Conservation (phyloP, 2,113 vertebrate genomes). For the Rhegmatorhina hoffmannsi region DNA sequence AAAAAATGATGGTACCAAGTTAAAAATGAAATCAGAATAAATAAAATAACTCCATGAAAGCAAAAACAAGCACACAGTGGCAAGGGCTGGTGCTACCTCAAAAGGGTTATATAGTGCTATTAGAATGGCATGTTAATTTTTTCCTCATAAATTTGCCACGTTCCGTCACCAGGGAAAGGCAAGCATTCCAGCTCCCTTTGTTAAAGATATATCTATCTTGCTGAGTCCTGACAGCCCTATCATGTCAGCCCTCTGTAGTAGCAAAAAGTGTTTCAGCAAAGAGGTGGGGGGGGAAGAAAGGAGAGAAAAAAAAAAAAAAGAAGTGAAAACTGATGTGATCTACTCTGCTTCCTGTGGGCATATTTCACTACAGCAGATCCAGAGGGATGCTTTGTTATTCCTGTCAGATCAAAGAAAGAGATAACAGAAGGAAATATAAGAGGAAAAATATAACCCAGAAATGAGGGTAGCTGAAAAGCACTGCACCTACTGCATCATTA, state of each 20-base stretch:
- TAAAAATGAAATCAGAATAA: slow-evolving; percentile 24
- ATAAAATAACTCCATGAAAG: background rate
- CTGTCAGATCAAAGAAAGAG: slow-evolving; percentile 73
- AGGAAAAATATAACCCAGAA: slow-evolving; percentile 57
- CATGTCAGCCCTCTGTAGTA: slow-evolving; percentile 70
- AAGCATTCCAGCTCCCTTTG: slow-evolving; percentile 50
- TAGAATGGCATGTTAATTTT: slow-evolving; percentile 33
- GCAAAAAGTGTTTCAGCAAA: slow-evolving; percentile 68
- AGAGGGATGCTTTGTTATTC: slow-evolving; percentile 67
- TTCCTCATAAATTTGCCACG: slow-evolving; percentile 53
- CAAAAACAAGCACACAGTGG: background rate
- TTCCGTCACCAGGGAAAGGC: slow-evolving; percentile 45
- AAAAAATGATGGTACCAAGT: slow-evolving; percentile 16
- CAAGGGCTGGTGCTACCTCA: background rate
- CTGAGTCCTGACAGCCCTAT: slow-evolving; percentile 71
- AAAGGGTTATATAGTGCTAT: slow-evolving; percentile 1
- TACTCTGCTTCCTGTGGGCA: slow-evolving; percentile 69
- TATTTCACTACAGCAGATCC: slow-evolving; percentile 60
- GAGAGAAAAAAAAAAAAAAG: background rate
- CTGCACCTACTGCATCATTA: slow-evolving; percentile 1
- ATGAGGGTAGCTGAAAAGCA: slow-evolving; percentile 39
- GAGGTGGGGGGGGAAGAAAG: background rate
- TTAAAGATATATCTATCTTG: slow-evolving; percentile 73
- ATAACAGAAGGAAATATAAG: slow-evolving; percentile 62
- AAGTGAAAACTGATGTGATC: slow-evolving; percentile 69